Percentiles rank a stretch among this genome's conserved stretches.
Conservation (phyloP, 2,888 invertebrate species). For the Endotricha flammealis region DNA sequence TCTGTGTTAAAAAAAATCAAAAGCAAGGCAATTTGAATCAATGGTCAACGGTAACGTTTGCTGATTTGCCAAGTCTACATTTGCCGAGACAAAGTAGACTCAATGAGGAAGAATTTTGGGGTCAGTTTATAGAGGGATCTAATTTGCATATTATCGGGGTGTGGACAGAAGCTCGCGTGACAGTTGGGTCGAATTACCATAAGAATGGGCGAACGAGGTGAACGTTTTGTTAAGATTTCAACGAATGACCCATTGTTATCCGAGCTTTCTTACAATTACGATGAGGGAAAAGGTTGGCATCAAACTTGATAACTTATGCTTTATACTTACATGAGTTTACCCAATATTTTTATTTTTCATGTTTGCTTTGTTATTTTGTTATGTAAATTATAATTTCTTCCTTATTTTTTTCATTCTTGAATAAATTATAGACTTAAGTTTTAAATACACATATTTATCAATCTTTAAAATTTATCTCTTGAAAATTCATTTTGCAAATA, state of each 20-base stretch:
- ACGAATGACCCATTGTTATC: slow-evolving; percentile 49
- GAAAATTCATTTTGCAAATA: too few species aligned
- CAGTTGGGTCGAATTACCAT: slow-evolving; percentile 65
- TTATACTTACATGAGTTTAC: too few species aligned
- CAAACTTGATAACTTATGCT: slow-evolving; percentile 8
- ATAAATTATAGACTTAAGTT: too few species aligned
- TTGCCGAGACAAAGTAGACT: slow-evolving; percentile 44
- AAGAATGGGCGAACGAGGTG: slow-evolving; percentile 67
- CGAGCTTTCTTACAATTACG: slow-evolving; percentile 49
- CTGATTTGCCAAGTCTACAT: slow-evolving; percentile 26
- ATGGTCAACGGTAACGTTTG: slow-evolving; percentile 15
- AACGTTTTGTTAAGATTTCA: slow-evolving; percentile 62
- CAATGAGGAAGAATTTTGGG: slow-evolving; percentile 66
- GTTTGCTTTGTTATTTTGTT: too few species aligned
- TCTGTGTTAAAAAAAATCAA: too few species aligned
- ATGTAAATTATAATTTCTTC: too few species aligned
- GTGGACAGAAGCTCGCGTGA: slow-evolving; percentile 73
- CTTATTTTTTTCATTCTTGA: too few species aligned
- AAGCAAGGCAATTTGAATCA: slow-evolving; percentile 7
- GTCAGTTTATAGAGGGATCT: slow-evolving; percentile 61
- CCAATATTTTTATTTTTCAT: too few species aligned
- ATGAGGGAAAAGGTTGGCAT: slow-evolving; percentile 15
- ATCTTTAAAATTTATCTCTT: too few species aligned
- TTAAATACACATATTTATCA: too few species aligned
- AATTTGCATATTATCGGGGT: slow-evolving; percentile 74